These are phyloP conservation scores for Scylla paramamosain DNA, from an alignment of 1,140 invertebrate species.

Conservation along the genomic window DNA sequence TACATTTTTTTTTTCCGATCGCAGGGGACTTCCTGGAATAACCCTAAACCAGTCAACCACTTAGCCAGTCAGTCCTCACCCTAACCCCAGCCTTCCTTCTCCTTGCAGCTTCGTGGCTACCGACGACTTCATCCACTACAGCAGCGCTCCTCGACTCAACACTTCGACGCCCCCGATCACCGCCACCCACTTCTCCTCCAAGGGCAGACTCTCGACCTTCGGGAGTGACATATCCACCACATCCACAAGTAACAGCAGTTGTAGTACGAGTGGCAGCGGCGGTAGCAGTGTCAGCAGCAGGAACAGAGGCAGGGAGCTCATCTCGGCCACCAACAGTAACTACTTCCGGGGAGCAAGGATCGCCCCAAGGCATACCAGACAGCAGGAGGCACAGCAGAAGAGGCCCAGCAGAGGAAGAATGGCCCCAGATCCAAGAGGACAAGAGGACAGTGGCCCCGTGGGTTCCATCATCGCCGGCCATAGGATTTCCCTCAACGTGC, in stretches of 20 bases:
- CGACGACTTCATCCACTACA: slow-evolving; percentile 66
- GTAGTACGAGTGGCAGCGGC: background rate
- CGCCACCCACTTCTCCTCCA: background rate
- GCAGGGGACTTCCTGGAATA: background rate
- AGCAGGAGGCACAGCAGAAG: background rate
- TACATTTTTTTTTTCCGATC: no score
- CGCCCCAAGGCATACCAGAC: background rate
- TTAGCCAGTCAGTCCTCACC: background rate
- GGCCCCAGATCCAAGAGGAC: slow-evolving; percentile 63
- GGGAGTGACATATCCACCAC: background rate
- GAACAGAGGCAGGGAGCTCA: background rate
- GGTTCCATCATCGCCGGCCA: slow-evolving; percentile 73
- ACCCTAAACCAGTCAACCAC: background rate
- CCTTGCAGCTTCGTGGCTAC: slow-evolving; percentile 50
- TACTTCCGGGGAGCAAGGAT: background rate
- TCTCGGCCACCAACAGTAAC: background rate
- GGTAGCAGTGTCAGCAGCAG: slow-evolving; percentile 31
- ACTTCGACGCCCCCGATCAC: background rate
- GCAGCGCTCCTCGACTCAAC: slow-evolving; percentile 44
- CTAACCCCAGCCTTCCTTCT: background rate
- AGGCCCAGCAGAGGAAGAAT: background rate
- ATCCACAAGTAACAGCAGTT: background rate
- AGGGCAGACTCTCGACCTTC: background rate
- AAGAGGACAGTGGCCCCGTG: slow-evolving; percentile 61
- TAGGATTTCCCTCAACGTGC: slow-evolving; percentile 70